Evolutionary conservation across 2,888 invertebrate species (phyloP).

Genomic region (Thera obeliscata): DNA sequence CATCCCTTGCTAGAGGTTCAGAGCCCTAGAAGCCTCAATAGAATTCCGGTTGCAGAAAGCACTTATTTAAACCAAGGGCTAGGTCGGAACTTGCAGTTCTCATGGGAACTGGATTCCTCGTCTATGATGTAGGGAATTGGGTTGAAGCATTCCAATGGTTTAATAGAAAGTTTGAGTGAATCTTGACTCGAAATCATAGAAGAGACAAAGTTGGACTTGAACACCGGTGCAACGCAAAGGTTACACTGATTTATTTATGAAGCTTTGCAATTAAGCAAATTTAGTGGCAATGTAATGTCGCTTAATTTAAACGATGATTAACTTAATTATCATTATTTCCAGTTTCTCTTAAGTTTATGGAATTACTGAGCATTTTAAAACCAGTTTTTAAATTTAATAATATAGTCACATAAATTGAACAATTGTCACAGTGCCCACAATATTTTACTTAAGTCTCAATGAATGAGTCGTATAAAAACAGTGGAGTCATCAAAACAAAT

Average conservation of each 20-base stretch:
- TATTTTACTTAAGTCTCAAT: background rate
- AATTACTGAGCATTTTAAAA: background rate
- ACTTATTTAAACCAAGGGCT: slow-evolving; percentile 24
- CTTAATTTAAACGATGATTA: slow-evolving; percentile 13
- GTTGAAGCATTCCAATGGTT: background rate
- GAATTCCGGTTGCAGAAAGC: slow-evolving; percentile 24
- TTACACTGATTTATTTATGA: slow-evolving; percentile 15
- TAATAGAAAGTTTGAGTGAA: background rate
- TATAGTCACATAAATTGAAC: too few species aligned
- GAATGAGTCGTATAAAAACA: background rate
- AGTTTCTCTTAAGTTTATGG: background rate
- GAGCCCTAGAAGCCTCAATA: slow-evolving; percentile 26
- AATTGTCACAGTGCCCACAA: background rate
- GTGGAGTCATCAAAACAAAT: slow-evolving; percentile 7
- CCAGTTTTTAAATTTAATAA: background rate
- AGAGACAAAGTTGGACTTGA: slow-evolving; percentile 3
- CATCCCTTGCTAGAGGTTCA: slow-evolving; percentile 22
- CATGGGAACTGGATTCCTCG: slow-evolving; percentile 13
- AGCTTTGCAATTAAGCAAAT: slow-evolving; percentile 14
- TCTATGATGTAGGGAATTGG: slow-evolving; percentile 8
- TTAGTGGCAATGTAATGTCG: slow-evolving; percentile 13
- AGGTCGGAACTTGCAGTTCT: slow-evolving; percentile 11
- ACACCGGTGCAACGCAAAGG: slow-evolving; percentile 15
- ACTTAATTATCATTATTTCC: slow-evolving; percentile 12
- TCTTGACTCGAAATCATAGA: background rate